Conservation (phyloP, 2,113 vertebrate genomes). For the Rhegmatorhina hoffmannsi region DNA sequence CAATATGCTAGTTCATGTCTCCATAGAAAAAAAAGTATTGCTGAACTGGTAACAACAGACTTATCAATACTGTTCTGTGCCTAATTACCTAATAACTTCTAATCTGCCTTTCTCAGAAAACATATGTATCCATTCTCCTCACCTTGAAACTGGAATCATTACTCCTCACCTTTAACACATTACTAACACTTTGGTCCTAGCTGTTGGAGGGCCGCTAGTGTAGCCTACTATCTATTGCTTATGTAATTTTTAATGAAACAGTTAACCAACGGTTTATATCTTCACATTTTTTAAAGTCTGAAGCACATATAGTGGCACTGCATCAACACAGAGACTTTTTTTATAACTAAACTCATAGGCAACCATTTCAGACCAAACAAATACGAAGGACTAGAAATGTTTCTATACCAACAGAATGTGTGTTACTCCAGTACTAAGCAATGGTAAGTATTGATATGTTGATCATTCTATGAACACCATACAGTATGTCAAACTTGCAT, state of each 20-base stretch:
- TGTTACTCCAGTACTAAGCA: neutral
- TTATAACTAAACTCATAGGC: neutral
- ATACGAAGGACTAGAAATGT: neutral
- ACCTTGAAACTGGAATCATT: neutral
- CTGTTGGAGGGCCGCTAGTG: neutral
- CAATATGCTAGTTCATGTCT: neutral
- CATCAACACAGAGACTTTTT: neutral
- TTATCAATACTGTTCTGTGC: neutral
- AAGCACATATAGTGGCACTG: neutral
- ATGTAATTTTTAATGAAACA: constrained; percentile 22
- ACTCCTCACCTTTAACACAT: neutral
- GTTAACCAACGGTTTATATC: neutral
- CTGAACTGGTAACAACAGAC: neutral
- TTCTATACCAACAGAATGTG: neutral
- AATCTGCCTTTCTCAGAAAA: neutral
- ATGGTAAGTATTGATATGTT: neutral
- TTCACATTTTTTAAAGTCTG: neutral
- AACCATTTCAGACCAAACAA: constrained; percentile 3
- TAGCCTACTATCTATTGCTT: constrained; percentile 41
- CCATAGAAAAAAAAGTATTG: neutral
- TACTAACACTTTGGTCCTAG: neutral
- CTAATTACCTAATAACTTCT: neutral
- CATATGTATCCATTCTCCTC: neutral
- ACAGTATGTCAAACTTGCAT: neutral
- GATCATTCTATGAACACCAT: neutral